Evolutionary conservation across 2,113 vertebrate species (phyloP).

Genomic region (Sporophila hypoxantha): DNA sequence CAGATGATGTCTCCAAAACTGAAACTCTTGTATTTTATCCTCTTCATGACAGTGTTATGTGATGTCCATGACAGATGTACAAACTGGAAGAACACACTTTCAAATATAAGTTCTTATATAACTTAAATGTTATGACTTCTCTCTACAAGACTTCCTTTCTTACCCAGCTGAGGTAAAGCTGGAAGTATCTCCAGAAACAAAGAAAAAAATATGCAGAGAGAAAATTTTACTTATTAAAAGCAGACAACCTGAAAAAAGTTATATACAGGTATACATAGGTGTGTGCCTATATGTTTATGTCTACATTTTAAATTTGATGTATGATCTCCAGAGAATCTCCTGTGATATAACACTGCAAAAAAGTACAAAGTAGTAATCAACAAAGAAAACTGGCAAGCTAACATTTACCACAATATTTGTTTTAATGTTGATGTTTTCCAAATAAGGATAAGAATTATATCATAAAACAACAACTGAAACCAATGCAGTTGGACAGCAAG

Average conservation of each 20-base stretch:
- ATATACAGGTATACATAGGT: not conserved
- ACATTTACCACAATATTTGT: not conserved
- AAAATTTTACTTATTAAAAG: constrained; percentile 2
- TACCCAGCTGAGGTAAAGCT: constrained; percentile 23
- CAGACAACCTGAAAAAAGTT: not conserved
- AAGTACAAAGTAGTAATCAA: not conserved
- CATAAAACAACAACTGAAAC: not conserved
- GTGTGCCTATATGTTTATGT: not conserved
- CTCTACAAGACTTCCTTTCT: constrained; percentile 44
- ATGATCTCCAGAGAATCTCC: not conserved
- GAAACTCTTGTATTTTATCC: not conserved
- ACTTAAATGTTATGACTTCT: constrained; percentile 33
- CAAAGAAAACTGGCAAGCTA: not conserved
- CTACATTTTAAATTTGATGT: not conserved
- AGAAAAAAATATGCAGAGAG: not conserved
- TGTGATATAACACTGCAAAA: not conserved
- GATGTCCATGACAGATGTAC: not conserved
- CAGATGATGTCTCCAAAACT: not conserved
- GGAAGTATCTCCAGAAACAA: constrained; percentile 42
- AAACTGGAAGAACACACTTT: constrained; percentile 30
- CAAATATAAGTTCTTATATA: not conserved
- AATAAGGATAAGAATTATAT: not conserved
- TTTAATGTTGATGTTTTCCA: not conserved
- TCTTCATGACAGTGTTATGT: not conserved
- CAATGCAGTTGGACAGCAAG: not conserved